Conservation (phyloP, 1,140 invertebrate genomes). For the Listronotus bonariensis region DNA sequence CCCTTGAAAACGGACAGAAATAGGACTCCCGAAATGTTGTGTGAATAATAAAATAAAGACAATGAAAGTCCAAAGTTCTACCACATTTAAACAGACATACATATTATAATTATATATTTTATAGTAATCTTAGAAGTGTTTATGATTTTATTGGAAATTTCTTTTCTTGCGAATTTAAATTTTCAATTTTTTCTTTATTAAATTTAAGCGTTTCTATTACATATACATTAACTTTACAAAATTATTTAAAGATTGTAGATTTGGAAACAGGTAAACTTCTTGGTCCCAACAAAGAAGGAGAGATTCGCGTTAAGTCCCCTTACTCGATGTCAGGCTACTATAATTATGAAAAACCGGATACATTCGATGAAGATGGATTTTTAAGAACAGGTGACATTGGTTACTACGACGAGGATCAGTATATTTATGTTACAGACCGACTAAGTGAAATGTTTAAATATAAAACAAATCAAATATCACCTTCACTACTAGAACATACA, state of each 20-base stretch:
- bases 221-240: too few species aligned
- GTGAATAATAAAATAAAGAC: too few species aligned
- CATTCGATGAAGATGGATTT: constrained; percentile 66
- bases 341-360: constrained; percentile 52
- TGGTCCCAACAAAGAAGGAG: constrained; percentile 38
- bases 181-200: too few species aligned
- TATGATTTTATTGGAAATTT: too few species aligned
- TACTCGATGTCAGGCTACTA: constrained; percentile 32
- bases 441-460: constrained; percentile 83
- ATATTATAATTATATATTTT: too few species aligned
- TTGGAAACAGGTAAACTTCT: constrained; percentile 29
- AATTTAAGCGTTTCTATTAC: too few species aligned
- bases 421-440: constrained; percentile 75
- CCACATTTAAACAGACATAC: too few species aligned
- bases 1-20: too few species aligned
- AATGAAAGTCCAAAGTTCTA: too few species aligned
- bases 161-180: too few species aligned
- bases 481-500: constrained; percentile 75
- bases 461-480: constrained; percentile 76
- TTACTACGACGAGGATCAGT: constrained; percentile 70
- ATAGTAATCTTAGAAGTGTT: too few species aligned
- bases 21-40: too few species aligned
- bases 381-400: constrained; percentile 78
- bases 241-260: constrained; percentile 41
- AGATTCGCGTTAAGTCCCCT: constrained; percentile 32